Percentiles rank a stretch among this genome's conserved stretches.
Conservation (phyloP, 2,113 vertebrate species). For the Melanerpes formicivorus region DNA sequence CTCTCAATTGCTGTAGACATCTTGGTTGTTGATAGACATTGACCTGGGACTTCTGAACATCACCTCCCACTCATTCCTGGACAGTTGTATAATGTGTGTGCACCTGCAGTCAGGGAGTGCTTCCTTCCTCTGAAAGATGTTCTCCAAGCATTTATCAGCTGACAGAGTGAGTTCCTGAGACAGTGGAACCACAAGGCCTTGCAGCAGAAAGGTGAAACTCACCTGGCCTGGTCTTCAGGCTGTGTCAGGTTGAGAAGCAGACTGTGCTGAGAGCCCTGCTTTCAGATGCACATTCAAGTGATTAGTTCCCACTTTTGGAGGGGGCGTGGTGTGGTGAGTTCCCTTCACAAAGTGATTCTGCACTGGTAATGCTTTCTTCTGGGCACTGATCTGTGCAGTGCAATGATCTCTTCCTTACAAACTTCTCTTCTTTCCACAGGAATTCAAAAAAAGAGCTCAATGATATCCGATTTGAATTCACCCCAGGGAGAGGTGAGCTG, state of each 20-base stretch:
- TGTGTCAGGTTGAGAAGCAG: background rate
- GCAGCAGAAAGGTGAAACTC: background rate
- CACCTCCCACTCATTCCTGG: background rate
- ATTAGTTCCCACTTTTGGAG: background rate
- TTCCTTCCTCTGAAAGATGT: background rate
- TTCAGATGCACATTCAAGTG: background rate
- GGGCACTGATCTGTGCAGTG: too few species aligned
- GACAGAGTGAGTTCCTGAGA: background rate
- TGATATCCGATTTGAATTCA: conserved; percentile 98
- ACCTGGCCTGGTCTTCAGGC: background rate
- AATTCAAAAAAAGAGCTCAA: conserved; percentile 99
- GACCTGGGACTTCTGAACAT: background rate
- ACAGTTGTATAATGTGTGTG: background rate
- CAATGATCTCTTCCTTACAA: background rate
- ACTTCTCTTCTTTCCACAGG: conserved; percentile 72
- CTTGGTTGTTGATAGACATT: background rate
- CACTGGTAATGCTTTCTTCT: background rate
- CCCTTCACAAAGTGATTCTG: background rate
- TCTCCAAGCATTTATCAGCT: background rate
- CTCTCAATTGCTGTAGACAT: background rate
- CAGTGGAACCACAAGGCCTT: background rate
- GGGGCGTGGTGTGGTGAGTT: background rate
- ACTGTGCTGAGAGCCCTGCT: background rate
- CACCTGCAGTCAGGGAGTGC: background rate
- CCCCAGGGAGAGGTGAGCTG: conserved; percentile 93